Evolutionary conservation across 2,797 vertebrate species (phyloP).

Genomic region (Acestrorhynchus altus): DNA sequence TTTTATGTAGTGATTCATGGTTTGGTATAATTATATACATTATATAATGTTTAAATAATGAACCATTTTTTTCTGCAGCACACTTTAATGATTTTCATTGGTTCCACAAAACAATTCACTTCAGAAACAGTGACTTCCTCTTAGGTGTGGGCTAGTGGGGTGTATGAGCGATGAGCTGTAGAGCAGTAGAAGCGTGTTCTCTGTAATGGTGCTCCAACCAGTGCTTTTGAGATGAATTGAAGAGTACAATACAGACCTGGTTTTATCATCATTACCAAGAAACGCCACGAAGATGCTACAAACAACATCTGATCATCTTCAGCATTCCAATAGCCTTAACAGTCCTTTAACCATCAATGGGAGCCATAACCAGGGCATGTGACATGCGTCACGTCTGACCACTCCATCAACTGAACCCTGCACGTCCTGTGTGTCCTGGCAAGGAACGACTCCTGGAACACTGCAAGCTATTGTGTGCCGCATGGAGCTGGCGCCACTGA

Average conservation of each 20-base stretch:
- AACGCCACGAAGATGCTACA: background rate
- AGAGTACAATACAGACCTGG: too few species aligned
- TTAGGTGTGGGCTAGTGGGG: too few species aligned
- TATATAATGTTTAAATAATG: too few species aligned
- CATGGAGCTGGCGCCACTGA: constrained; percentile 49
- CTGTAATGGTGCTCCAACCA: too few species aligned
- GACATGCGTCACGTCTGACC: constrained; percentile 24
- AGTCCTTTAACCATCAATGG: background rate
- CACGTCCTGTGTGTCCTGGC: constrained; percentile 34
- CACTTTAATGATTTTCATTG: too few species aligned
- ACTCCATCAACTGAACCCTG: constrained; percentile 22
- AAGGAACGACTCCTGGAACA: constrained; percentile 53
- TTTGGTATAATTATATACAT: too few species aligned
- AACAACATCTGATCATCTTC: background rate
- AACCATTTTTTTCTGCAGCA: too few species aligned
- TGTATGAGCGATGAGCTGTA: too few species aligned
- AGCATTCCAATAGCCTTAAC: background rate
- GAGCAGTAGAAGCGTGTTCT: too few species aligned
- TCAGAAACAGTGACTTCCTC: too few species aligned
- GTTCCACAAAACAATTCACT: too few species aligned
- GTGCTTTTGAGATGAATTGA: background rate
- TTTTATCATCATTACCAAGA: background rate
- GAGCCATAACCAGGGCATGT: background rate
- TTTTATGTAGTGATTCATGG: too few species aligned
- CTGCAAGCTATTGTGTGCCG: constrained; percentile 61